Base-by-base conservation (phyloP, 2,113 vertebrate species). In the Eidolon helvum region DNA sequence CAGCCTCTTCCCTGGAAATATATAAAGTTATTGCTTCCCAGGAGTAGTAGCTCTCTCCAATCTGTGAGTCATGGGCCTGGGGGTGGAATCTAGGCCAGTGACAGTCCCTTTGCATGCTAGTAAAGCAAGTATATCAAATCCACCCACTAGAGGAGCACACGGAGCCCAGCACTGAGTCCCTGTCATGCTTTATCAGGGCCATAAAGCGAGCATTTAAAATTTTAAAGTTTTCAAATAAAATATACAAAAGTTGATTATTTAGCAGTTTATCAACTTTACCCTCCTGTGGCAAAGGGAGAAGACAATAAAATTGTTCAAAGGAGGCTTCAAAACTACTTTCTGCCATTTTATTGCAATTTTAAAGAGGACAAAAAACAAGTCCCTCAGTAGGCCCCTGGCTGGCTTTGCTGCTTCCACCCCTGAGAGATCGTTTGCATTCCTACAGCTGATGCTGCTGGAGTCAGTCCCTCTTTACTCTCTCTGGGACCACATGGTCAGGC, bases 161-260 rank as follows among this genome's bases (percentile, higher is more conserved):
- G 0, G 78, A 91, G 86, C 94, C 79, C 89, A 83, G 53, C 48
- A 24, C 16, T 21, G 92, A 89, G 86, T 68, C 82, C 35, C 84
- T 82, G 93, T 91, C 93, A 84, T 87, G 91, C 69, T 97, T 97
- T 97, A 96, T 87, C 97, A 72, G 59, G 61, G 65, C 95, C 71
- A 97, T 98, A 98, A 98, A 98, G 40, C 78, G 43, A 91, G 97
- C 90, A 96, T 98, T 98, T 98, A 98, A 98, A 98, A 95, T 98
- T 98, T 98, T 98, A 98, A 98, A 82, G 95, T 98, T 96, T 98
- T 94, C 95, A 93, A 98, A 98, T 98, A 96, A 98, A 98, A 98
- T 98, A 98, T 98, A 97, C 97, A 98, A 97, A 97, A 97, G 96
- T 97, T 98, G 98, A 97, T 97, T 96, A 98, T 98, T 97, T 98